A percentile compares a stretch with the other conserved stretches of the same genome.
phyloP scores from a whole-genome alignment of 2,113 vertebrate genomes.

The Nyctereutes procyonoides region DNA sequence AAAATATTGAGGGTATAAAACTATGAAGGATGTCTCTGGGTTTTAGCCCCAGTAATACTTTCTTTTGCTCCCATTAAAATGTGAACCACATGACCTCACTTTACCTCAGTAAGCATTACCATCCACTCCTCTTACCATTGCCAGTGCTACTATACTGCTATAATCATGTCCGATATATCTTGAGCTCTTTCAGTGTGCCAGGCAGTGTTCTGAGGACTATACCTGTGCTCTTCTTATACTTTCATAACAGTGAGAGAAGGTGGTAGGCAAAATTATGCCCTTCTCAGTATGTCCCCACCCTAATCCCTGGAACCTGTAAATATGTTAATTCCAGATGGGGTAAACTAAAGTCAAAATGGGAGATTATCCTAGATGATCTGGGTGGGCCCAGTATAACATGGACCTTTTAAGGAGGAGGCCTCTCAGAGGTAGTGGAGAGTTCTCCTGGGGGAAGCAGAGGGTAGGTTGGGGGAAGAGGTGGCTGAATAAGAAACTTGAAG shows the following conservation, averaged over 20 bases:
- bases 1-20: neutral
- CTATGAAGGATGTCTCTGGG: neutral
- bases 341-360: neutral
- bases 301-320: neutral
- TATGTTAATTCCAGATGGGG: neutral
- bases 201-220: neutral
- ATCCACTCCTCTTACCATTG: neutral
- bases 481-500: neutral
- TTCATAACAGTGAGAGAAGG: neutral
- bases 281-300: neutral
- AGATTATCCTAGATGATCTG: too few relatives aligned
- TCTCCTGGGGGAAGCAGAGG: neutral
- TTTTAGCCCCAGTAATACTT: neutral
- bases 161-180: neutral
- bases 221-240: neutral
- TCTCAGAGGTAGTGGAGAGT: neutral
- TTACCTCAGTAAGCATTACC: neutral
- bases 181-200: neutral
- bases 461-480: neutral
- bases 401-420: neutral
- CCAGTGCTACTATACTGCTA: neutral
- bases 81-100: neutral
- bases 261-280: neutral
- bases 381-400: neutral
- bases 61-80: neutral